A percentile compares a stretch with the other conserved stretches of the same genome.
Evolutionary conservation across 35 echinoderm and acorn worm species (phyloP).

Genomic region (Chiridota heheva): DNA sequence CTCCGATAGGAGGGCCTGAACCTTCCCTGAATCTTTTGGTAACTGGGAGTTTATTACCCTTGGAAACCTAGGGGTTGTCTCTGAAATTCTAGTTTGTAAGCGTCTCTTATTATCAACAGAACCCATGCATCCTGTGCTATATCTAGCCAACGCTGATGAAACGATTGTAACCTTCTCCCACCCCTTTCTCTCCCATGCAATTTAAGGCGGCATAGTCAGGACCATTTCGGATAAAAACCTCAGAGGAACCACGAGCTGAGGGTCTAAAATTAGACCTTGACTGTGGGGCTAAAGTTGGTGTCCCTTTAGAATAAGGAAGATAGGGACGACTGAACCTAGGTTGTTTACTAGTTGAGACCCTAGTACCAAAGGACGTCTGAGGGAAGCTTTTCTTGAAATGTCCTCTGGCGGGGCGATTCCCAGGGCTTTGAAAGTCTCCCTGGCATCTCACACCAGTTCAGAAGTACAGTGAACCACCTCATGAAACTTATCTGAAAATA

Average conservation of each 20-base stretch:
- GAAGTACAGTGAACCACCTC: not conserved
- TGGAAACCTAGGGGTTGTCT: not conserved
- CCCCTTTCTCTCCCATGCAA: not conserved
- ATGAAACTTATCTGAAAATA: not conserved
- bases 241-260: not conserved
- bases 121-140: slow-evolving; percentile 2
- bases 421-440: not conserved
- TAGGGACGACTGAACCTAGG: not conserved
- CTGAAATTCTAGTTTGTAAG: slow-evolving; percentile 1
- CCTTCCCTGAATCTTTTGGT: not conserved
- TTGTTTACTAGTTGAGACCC: not conserved
- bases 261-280: not conserved
- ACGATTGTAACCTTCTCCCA: not conserved
- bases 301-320: not conserved
- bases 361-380: not conserved
- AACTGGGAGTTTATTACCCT: not conserved
- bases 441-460: not conserved
- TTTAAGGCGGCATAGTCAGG: not conserved
- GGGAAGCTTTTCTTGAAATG: not conserved
- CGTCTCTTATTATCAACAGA: not conserved
- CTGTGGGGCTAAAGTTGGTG: not conserved
- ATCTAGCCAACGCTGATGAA: not conserved
- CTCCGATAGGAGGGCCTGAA: not conserved
- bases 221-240: not conserved
- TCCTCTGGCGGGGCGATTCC: not conserved